Percentiles rank a stretch among this genome's conserved stretches.
phyloP scores from a whole-genome alignment of 2,888 invertebrate genomes.

The Barypeithes pellucidus region DNA sequence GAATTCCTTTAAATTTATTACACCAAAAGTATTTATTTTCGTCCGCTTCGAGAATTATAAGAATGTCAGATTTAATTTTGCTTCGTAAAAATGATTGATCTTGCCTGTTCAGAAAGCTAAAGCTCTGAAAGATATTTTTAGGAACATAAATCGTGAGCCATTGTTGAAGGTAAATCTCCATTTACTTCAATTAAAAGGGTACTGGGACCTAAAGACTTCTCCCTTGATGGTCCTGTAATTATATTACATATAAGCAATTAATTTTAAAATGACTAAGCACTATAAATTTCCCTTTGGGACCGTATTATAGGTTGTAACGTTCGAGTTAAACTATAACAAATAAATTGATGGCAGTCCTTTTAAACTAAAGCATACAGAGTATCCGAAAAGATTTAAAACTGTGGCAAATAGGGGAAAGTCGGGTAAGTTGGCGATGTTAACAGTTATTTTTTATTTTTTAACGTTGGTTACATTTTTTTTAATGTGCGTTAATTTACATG shows the following conservation, averaged over 20 bases:
- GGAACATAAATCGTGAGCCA: constrained; percentile 20
- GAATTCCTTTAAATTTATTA: constrained; percentile 35
- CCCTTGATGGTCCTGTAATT: constrained; percentile 19
- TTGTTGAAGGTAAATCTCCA: constrained; percentile 28
- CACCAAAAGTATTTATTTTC: constrained; percentile 33
- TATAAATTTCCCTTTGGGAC: neutral
- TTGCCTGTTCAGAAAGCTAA: constrained; percentile 30
- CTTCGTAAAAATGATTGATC: constrained; percentile 28
- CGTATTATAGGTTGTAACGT: neutral
- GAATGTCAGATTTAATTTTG: constrained; percentile 29
- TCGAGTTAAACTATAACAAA: neutral
- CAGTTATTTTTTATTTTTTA: too few relatives aligned
- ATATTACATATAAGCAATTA: constrained; percentile 20
- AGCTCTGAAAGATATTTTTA: constrained; percentile 14
- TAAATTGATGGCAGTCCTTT: neutral
- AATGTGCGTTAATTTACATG: too few relatives aligned
- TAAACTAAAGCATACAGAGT: too few relatives aligned
- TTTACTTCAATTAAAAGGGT: constrained; percentile 27
- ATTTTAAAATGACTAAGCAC: constrained; percentile 17
- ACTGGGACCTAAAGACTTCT: constrained; percentile 18
- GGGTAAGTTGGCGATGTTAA: too few relatives aligned
- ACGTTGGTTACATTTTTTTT: too few relatives aligned
- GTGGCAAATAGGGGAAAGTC: too few relatives aligned
- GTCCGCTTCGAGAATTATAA: constrained; percentile 27
- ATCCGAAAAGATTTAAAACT: too few relatives aligned